These are phyloP conservation scores for Coracias cyanogaster DNA, from an alignment of 2,797 vertebrate genomes.

Conservation along the genomic window DNA sequence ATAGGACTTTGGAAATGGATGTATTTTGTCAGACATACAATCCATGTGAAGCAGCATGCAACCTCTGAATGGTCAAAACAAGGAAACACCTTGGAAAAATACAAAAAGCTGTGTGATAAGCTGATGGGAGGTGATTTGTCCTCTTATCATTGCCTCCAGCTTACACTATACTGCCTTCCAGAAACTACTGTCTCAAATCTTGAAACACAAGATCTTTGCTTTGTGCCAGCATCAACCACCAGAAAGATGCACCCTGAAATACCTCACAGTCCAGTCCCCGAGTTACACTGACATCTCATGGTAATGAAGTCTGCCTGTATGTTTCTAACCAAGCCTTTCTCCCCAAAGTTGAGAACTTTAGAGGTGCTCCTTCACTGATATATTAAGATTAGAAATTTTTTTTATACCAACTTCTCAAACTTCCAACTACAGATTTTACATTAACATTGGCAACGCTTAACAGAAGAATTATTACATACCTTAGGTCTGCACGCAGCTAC, in stretches of 20 bases:
- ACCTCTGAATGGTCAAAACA: neutral
- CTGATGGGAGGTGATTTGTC: neutral
- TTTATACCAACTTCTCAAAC: neutral
- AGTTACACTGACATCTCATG: neutral
- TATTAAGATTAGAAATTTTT: neutral
- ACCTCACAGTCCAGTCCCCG: neutral
- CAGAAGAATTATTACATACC: neutral
- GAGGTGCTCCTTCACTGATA: neutral
- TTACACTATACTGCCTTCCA: neutral
- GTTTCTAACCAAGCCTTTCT: neutral
- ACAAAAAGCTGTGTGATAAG: neutral
- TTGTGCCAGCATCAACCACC: neutral
- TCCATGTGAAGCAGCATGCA: neutral
- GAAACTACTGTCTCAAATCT: neutral
- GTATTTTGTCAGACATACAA: neutral
- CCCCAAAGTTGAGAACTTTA: neutral
- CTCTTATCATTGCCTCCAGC: neutral
- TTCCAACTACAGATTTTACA: neutral
- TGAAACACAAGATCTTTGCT: neutral
- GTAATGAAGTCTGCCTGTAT: neutral
- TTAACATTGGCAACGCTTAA: fast-evolving
- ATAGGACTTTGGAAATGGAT: neutral
- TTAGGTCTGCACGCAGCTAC: neutral
- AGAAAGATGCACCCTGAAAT: neutral
- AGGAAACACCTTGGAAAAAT: neutral